Percentiles rank a stretch among this genome's conserved stretches.
Evolutionary conservation across 2,888 invertebrate genomes (phyloP).

Genomic region (Mesorhabditis sp.): DNA sequence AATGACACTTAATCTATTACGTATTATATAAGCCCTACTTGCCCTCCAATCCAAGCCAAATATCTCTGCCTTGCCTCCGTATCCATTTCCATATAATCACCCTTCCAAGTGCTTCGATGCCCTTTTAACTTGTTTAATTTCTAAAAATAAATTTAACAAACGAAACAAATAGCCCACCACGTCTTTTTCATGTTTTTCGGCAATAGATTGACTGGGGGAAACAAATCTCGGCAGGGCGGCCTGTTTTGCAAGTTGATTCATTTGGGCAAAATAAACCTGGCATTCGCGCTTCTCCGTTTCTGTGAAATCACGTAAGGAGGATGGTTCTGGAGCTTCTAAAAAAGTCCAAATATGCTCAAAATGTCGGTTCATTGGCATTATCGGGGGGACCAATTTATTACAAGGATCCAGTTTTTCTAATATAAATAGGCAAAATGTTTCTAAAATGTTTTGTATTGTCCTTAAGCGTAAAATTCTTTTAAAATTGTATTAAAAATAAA

Average conservation of each 20-base stretch:
- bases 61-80: constrained; percentile 1
- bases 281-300: no score
- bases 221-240: not conserved
- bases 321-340: not conserved
- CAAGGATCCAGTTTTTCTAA: no score
- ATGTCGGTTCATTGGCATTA: no score
- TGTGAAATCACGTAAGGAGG: no score
- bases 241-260: not conserved
- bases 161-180: not conserved
- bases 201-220: not conserved
- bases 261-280: no score
- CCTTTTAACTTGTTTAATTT: not conserved
- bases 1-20: no score
- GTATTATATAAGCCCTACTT: not conserved
- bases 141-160: no score
- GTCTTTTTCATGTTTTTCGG: constrained; percentile 1
- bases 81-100: not conserved
- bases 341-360: not conserved
- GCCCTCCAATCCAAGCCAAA: constrained; percentile 5
- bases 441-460: no score
- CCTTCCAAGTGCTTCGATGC: not conserved
- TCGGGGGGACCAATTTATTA: no score
- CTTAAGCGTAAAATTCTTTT: no score
- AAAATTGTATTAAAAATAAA: no score
- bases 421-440: no score